Evolutionary conservation across 2,113 vertebrate species (phyloP).

Genomic region (Xiphias gladius): DNA sequence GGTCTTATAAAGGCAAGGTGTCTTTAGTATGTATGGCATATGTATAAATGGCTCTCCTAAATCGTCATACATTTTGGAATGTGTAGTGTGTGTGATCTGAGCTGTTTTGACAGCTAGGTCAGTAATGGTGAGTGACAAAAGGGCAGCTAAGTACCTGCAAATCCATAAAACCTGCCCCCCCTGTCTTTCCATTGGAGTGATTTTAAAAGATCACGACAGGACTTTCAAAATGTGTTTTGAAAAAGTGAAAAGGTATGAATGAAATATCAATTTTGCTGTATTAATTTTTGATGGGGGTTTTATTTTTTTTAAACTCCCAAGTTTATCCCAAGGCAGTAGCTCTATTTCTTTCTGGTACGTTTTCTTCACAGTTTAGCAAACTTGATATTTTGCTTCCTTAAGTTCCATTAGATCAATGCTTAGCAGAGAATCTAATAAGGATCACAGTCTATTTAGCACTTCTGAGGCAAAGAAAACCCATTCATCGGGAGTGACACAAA

Average conservation of each 20-base stretch:
- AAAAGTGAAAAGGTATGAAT: not conserved
- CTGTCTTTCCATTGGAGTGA: not conserved
- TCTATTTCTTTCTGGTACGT: not conserved
- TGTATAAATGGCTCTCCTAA: not conserved
- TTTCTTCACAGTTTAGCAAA: not conserved
- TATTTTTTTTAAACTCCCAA: not conserved
- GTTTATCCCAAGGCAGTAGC: not conserved
- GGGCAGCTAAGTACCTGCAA: not conserved
- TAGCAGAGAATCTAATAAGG: not conserved
- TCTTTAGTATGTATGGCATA: conserved; percentile 1
- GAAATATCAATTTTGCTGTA: not conserved
- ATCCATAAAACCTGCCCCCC: not conserved
- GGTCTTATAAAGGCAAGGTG: conserved; percentile 3
- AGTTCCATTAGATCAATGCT: not conserved
- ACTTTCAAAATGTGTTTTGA: not conserved
- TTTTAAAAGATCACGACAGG: conserved; percentile 7
- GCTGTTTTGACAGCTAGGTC: not conserved
- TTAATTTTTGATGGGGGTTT: not conserved
- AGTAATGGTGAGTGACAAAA: conserved; percentile 1
- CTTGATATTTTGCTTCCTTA: not conserved
- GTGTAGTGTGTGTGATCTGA: not conserved
- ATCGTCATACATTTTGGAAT: not conserved
- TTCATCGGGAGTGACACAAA: conserved; percentile 48
- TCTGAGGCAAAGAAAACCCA: conserved; percentile 10
- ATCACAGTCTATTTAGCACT: conserved; percentile 14